phyloP scores from a whole-genome alignment of 2,113 vertebrate genomes.

The Tragelaphus imberbis region DNA sequence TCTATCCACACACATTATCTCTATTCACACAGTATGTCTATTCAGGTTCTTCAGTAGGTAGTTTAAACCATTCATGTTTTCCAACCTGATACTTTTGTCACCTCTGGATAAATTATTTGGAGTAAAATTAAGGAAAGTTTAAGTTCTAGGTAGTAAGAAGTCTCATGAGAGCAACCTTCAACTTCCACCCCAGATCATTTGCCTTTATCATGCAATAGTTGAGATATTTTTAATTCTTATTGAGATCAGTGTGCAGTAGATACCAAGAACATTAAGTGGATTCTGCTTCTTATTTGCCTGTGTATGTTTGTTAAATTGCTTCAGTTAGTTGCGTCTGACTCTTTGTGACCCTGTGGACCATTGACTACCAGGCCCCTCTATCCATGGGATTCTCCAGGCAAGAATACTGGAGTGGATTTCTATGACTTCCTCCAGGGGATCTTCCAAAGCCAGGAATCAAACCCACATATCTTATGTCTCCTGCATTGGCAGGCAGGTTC shows the following conservation, averaged over 20 bases:
- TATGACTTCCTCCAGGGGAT: no score
- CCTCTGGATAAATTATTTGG: neutral
- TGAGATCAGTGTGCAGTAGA: neutral
- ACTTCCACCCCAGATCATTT: neutral
- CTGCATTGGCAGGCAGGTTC: neutral
- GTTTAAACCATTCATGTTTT: neutral
- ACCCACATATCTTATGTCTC: no score
- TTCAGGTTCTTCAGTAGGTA: neutral
- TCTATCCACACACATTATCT: neutral
- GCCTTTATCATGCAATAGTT: neutral
- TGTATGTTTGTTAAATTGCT: neutral
- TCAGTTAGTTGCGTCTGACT: no score
- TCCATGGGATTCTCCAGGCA: no score
- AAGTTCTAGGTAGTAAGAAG: neutral
- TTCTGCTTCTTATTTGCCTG: neutral
- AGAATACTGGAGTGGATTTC: no score
- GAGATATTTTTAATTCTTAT: neutral
- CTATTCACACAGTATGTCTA: neutral
- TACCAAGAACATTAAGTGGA: neutral
- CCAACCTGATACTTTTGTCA: neutral
- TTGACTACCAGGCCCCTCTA: no score
- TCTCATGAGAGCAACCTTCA: neutral
- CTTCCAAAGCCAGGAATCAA: no score
- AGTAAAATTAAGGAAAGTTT: neutral
- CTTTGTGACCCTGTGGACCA: no score